phyloP scores from a whole-genome alignment of 2,797 vertebrate species.

The Huso huso region DNA sequence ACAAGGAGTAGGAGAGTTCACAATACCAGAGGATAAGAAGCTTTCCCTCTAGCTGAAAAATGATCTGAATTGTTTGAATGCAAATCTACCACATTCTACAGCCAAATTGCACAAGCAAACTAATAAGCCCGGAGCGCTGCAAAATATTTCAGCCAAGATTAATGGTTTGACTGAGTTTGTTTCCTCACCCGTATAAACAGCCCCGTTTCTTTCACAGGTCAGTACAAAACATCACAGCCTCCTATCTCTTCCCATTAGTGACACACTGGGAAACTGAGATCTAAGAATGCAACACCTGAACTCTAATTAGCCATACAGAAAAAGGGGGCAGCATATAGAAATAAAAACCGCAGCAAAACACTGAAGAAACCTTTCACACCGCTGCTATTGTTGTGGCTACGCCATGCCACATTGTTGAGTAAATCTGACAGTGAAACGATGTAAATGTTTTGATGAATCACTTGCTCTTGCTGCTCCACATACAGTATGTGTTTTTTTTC shows the following conservation, averaged over 20 bases:
- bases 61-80: too few species aligned
- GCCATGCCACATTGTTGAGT: background rate
- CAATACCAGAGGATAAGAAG: too few species aligned
- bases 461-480: too few species aligned
- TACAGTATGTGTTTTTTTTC: too few species aligned
- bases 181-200: slow-evolving; percentile 16
- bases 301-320: slow-evolving; percentile 19
- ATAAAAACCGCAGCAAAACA: background rate
- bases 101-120: too few species aligned
- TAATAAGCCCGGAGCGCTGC: background rate
- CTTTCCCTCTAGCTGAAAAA: too few species aligned
- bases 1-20: too few species aligned
- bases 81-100: too few species aligned
- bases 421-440: background rate
- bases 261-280: slow-evolving; percentile 13
- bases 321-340: slow-evolving; percentile 16
- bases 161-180: slow-evolving; percentile 3
- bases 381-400: background rate
- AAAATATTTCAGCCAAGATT: background rate
- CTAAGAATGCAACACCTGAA: slow-evolving; percentile 20
- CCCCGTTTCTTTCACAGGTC: slow-evolving; percentile 15
- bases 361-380: background rate
- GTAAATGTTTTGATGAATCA: too few species aligned
- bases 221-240: slow-evolving; percentile 18
- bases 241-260: slow-evolving; percentile 5